A percentile compares a stretch with the other conserved stretches of the same genome.
phyloP scores from a whole-genome alignment of 2,888 invertebrate species.

The Synanthedon tipuliformis region DNA sequence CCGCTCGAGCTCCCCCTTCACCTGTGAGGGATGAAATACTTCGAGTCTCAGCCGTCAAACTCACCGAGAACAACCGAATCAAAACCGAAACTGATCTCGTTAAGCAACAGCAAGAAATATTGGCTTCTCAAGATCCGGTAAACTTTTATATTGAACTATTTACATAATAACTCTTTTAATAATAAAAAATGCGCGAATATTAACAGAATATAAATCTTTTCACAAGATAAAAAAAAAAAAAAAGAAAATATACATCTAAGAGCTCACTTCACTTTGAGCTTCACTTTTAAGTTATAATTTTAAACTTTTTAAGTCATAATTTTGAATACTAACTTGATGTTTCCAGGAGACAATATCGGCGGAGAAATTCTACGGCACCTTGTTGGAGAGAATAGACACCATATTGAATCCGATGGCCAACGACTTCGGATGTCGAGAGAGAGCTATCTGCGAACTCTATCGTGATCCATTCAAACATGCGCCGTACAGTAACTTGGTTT shows the following conservation, averaged over 20 bases:
- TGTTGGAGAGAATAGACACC: slow-evolving; percentile 81
- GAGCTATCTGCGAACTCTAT: slow-evolving; percentile 87
- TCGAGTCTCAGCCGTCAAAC: slow-evolving; percentile 60
- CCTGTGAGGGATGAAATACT: slow-evolving; percentile 53
- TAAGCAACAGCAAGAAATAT: slow-evolving; percentile 70
- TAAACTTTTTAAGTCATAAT: neutral
- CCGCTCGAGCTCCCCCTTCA: slow-evolving; percentile 53
- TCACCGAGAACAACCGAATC: slow-evolving; percentile 68
- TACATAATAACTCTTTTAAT: neutral
- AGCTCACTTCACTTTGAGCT: too few relatives aligned
- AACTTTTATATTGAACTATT: slow-evolving; percentile 7
- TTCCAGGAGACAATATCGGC: slow-evolving; percentile 54
- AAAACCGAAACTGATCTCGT: slow-evolving; percentile 69
- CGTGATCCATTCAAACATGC: slow-evolving; percentile 84
- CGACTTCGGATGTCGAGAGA: slow-evolving; percentile 80
- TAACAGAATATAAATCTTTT: too few relatives aligned
- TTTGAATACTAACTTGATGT: neutral
- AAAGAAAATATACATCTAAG: too few relatives aligned
- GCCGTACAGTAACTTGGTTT: slow-evolving; percentile 88
- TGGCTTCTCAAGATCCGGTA: slow-evolving; percentile 59
- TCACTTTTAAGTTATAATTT: too few relatives aligned
- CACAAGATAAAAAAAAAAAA: too few relatives aligned
- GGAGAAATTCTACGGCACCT: slow-evolving; percentile 79
- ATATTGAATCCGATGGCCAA: slow-evolving; percentile 77
- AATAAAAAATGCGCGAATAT: neutral